These are phyloP conservation scores for Druceiella hillmani DNA, from an alignment of 2,888 invertebrate genomes.

Conservation along the genomic window DNA sequence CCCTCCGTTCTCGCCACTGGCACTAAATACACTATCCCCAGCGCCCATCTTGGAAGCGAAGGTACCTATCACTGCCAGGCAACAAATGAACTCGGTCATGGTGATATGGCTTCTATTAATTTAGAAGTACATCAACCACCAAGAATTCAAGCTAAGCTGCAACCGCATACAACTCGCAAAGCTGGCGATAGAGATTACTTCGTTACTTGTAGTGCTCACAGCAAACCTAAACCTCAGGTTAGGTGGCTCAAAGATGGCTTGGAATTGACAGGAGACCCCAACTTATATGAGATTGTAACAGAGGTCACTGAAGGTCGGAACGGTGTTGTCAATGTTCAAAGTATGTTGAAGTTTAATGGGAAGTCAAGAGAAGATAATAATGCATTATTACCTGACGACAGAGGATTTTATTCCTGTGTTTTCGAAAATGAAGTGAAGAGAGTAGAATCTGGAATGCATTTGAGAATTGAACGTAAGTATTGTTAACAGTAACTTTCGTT, in stretches of 20 bases:
- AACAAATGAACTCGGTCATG: slow-evolving; percentile 82
- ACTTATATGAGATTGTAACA: slow-evolving; percentile 77
- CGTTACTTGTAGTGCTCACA: slow-evolving; percentile 79
- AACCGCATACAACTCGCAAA: slow-evolving; percentile 73
- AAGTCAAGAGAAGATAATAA: slow-evolving; percentile 70
- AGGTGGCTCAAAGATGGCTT: slow-evolving; percentile 83
- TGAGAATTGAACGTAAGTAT: slow-evolving; percentile 82
- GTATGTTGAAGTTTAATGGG: slow-evolving; percentile 74
- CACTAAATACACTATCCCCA: slow-evolving; percentile 77
- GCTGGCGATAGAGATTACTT: slow-evolving; percentile 75
- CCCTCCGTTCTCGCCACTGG: slow-evolving; percentile 69
- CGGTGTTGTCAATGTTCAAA: slow-evolving; percentile 77
- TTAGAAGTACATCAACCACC: slow-evolving; percentile 88
- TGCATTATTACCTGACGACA: slow-evolving; percentile 74
- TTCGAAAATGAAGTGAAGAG: slow-evolving; percentile 87
- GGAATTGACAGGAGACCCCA: slow-evolving; percentile 70
- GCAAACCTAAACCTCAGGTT: slow-evolving; percentile 80
- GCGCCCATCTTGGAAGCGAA: slow-evolving; percentile 79
- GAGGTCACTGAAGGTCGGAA: slow-evolving; percentile 72
- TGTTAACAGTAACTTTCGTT: too few species aligned
- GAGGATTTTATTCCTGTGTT: slow-evolving; percentile 82
- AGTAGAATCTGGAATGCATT: slow-evolving; percentile 83
- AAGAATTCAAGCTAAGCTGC: slow-evolving; percentile 74
- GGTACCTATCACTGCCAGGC: slow-evolving; percentile 89
- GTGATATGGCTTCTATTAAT: slow-evolving; percentile 76